Conservation (phyloP, 2,888 invertebrate species). For the Xanthia icteritia region DNA sequence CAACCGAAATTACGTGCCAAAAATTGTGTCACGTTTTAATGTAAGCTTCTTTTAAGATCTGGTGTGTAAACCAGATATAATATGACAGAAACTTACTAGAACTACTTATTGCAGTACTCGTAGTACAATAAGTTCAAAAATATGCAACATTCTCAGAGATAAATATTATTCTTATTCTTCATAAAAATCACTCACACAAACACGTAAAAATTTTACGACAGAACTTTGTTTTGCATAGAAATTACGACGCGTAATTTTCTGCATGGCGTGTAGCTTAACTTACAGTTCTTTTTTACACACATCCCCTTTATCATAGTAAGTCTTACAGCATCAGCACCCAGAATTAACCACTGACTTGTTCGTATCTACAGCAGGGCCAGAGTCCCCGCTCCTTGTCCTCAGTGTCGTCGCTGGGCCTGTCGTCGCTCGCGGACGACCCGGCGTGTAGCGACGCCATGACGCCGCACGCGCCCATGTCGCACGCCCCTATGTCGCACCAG, state of each 20-base stretch:
- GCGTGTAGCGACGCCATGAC: conserved; percentile 78
- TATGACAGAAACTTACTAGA: not conserved
- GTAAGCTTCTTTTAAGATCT: not conserved
- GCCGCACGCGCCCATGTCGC: conserved; percentile 66
- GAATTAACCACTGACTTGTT: not conserved
- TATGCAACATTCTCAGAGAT: not conserved
- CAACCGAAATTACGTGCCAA: no score
- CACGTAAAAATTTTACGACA: not conserved
- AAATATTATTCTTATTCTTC: not conserved
- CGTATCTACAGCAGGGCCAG: conserved; percentile 74
- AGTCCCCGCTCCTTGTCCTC: conserved; percentile 90
- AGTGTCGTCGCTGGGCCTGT: conserved; percentile 91
- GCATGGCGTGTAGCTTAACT: no score
- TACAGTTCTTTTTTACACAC: not conserved
- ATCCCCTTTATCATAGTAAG: not conserved
- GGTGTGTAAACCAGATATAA: no score
- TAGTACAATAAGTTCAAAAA: no score
- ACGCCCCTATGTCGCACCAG: conserved; percentile 72
- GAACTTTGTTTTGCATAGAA: not conserved
- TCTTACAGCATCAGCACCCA: not conserved
- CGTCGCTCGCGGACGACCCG: conserved; percentile 92
- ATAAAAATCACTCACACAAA: not conserved
- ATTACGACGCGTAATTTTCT: not conserved
- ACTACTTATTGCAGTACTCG: not conserved
- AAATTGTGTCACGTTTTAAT: not conserved